Evolutionary conservation across 1,140 invertebrate genomes (phyloP).

Genomic region (Bombus breviceps): DNA sequence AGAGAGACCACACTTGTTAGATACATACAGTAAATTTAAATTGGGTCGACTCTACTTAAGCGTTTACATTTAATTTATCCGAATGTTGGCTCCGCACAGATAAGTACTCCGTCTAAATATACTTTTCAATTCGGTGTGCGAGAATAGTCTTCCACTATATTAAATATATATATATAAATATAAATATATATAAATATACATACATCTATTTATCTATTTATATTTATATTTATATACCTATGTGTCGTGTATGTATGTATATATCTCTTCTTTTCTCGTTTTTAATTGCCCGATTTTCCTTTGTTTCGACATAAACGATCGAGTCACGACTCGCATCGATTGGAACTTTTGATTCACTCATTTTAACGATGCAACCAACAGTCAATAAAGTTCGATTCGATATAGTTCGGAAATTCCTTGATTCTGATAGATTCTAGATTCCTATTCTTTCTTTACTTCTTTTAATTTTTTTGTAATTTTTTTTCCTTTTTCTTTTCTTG

Average conservation of each 20-base stretch:
- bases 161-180: constrained; percentile 18
- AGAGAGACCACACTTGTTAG: constrained; percentile 53
- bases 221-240: constrained; percentile 16
- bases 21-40: constrained; percentile 61
- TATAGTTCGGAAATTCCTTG: neutral
- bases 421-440: constrained; percentile 1
- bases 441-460: neutral
- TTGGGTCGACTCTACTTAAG: constrained; percentile 61
- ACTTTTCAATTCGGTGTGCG: constrained; percentile 57
- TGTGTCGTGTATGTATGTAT: constrained; percentile 1
- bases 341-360: constrained; percentile 4
- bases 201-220: constrained; percentile 3
- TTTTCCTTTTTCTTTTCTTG: neutral
- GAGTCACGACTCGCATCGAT: neutral
- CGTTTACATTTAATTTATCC: constrained; percentile 65
- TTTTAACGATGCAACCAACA: constrained; percentile 27
- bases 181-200: neutral
- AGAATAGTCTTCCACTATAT: constrained; percentile 45
- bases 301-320: constrained; percentile 5
- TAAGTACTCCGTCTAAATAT: constrained; percentile 58
- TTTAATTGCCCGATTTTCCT: constrained; percentile 22
- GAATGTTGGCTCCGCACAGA: constrained; percentile 54
- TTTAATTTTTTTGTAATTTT: neutral
- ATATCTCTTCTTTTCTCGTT: neutral
- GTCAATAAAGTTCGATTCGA: neutral